Percentiles rank a stretch among this genome's conserved stretches.
Conservation (phyloP, 2,888 invertebrate species). For the Scaptomyza tumidula region DNA sequence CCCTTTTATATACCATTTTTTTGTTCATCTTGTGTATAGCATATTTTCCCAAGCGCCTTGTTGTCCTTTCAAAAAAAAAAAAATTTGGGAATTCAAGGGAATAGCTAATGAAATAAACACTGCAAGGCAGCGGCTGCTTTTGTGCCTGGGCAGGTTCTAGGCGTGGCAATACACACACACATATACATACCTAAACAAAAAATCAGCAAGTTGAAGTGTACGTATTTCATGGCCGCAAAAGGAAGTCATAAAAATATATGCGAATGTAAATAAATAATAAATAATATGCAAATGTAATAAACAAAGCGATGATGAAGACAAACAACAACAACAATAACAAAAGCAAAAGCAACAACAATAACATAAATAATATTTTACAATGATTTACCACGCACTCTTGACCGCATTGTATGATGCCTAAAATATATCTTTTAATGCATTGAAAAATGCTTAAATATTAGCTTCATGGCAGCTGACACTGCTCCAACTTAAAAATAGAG, state of each 20-base stretch:
- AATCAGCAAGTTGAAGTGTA: slow-evolving; percentile 47
- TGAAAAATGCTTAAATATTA: slow-evolving; percentile 39
- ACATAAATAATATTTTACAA: slow-evolving; percentile 43
- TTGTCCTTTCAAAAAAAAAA: slow-evolving; percentile 39
- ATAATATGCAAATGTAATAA: slow-evolving; percentile 79
- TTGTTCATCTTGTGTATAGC: slow-evolving; percentile 30
- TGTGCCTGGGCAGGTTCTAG: slow-evolving; percentile 22
- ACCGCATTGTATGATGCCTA: slow-evolving; percentile 51
- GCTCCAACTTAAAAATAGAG: slow-evolving; percentile 3
- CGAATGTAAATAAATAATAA: slow-evolving; percentile 78
- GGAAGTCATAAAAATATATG: slow-evolving; percentile 73
- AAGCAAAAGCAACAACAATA: slow-evolving; percentile 3
- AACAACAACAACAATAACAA: slow-evolving; percentile 28
- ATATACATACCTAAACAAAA: not conserved
- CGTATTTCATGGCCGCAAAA: slow-evolving; percentile 27
- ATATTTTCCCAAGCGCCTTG: slow-evolving; percentile 53
- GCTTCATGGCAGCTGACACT: slow-evolving; percentile 21
- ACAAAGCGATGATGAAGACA: slow-evolving; percentile 65
- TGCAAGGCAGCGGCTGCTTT: slow-evolving; percentile 33
- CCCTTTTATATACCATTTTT: slow-evolving; percentile 28
- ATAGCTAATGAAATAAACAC: slow-evolving; percentile 78
- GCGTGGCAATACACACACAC: slow-evolving; percentile 18
- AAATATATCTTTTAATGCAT: slow-evolving; percentile 43
- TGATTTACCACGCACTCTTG: slow-evolving; percentile 65
- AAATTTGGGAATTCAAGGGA: slow-evolving; percentile 58